Base-by-base conservation (phyloP, 2,888 invertebrate species). In the Cosmorhoe ocellata region DNA sequence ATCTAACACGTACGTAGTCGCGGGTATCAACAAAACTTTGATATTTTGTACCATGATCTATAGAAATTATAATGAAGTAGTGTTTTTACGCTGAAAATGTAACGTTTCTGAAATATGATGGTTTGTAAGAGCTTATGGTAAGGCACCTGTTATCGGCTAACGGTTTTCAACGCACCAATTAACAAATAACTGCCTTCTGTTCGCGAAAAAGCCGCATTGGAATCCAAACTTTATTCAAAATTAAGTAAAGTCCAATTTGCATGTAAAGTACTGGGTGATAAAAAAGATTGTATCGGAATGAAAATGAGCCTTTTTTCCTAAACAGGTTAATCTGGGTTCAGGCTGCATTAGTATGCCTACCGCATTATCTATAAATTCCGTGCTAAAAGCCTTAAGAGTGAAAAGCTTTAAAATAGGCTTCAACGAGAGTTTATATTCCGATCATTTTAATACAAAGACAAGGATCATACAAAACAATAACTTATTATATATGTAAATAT, bases 121-220 rank as follows among this genome's bases (percentile, higher is more conserved):
- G 4, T 18, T 18, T 3, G 18, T 18, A 18, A n/a, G 7, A n/a
- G 26, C 42, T 55, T 11, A 11, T 39, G 43, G 46, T 37, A 43
- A 38, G 57, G 52, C 38, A 51, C 49, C 44, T 42, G 40, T 22
- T 22, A 11, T 14, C 34, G 13, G 32, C 47, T 58, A 59, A 69
- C 61, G 58, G 55, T 41, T 63, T 58, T 58, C 56, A 56, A 66
- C 62, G 52, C 57, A 56, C 58, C 70, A 69, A 71, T 71, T 69
- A 72, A 63, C 55, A 44, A 51, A 67, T 52, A 59, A 9, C 54
- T 40, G 28, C 48, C 49, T 46, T 49, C 28, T 34, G 22, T 49
- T 26, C 34, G 13, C 28, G 9, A 39, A 50, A 51, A 57, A 48
- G 34, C 26, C 41, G 40, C 54, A 59, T 61, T 47, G 49, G 49